Conservation (phyloP, 1,140 invertebrate species). For the Psilanteris sp. region DNA sequence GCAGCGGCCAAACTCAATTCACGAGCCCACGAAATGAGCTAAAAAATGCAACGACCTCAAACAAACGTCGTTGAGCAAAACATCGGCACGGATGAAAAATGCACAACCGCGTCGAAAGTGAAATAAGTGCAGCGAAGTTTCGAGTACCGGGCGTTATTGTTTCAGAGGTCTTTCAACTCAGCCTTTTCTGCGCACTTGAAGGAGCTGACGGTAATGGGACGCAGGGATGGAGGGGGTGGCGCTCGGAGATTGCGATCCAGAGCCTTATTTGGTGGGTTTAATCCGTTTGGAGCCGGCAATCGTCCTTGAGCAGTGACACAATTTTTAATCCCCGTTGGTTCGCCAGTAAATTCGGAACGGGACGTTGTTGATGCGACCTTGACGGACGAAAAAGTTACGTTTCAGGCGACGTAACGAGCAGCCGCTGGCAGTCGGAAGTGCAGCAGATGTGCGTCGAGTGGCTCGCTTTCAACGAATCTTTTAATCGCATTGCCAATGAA, state of each 20-base stretch:
- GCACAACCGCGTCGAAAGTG: no score
- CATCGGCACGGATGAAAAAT: no score
- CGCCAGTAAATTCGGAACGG: no score
- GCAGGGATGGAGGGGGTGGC: no score
- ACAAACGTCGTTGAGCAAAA: no score
- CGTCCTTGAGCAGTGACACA: background rate
- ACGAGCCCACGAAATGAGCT: no score
- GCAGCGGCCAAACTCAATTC: no score
- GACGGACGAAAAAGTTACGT: no score
- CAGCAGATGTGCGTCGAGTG: slow-evolving; percentile 26
- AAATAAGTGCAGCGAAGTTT: no score
- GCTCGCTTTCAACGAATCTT: slow-evolving; percentile 25
- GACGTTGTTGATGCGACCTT: no score
- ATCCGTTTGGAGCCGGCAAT: slow-evolving; percentile 32
- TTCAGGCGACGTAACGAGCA: no score
- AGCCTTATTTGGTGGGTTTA: slow-evolving; percentile 44
- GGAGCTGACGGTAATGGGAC: slow-evolving; percentile 5
- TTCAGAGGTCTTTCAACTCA: slow-evolving; percentile 48
- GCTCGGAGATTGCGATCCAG: slow-evolving; percentile 18
- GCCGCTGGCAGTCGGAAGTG: slow-evolving; percentile 18
- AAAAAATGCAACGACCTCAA: no score
- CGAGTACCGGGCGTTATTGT: slow-evolving; percentile 44
- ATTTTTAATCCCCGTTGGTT: slow-evolving; percentile 5
- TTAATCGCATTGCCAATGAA: slow-evolving; percentile 23
- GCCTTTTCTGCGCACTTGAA: slow-evolving; percentile 40